Percentiles rank a stretch among this genome's conserved stretches.
These are phyloP conservation scores for Argyresthia goedartella DNA, from an alignment of 2,888 invertebrate species.

Conservation along the genomic window DNA sequence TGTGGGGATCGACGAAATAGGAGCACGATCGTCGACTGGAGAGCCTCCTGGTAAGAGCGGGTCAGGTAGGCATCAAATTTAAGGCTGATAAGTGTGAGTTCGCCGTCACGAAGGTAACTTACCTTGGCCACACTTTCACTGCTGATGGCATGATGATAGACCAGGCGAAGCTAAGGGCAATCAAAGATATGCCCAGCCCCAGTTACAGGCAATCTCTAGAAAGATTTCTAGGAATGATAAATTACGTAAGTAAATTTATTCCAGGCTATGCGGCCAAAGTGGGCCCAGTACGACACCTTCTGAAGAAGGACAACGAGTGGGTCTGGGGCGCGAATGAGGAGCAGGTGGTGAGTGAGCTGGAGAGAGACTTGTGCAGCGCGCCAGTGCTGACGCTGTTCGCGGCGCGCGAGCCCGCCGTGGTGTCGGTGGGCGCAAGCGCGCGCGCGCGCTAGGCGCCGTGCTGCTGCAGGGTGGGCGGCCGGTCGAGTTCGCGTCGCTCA, in stretches of 20 bases:
- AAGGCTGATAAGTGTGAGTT: conserved; percentile 12
- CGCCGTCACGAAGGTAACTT: neutral
- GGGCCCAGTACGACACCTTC: neutral
- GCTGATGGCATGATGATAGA: neutral
- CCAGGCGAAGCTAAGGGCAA: neutral
- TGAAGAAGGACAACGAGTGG: conserved; percentile 2
- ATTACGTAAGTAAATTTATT: conserved; percentile 12
- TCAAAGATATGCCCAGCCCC: neutral
- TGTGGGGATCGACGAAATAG: conserved; percentile 10
- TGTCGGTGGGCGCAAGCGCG: conserved; percentile 16
- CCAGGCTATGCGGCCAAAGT: conserved; percentile 9
- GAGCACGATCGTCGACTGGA: conserved; percentile 15
- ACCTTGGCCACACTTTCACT: conserved; percentile 1
- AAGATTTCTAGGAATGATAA: neutral
- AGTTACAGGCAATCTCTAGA: neutral
- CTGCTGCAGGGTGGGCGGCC: conserved; percentile 15
- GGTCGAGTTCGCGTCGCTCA: neutral
- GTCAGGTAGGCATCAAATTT: conserved; percentile 14
- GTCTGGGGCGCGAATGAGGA: neutral
- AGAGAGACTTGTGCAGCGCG: conserved; percentile 6
- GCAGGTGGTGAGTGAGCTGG: conserved; percentile 7
- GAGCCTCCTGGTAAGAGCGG: conserved; percentile 10
- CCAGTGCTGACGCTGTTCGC: conserved; percentile 11
- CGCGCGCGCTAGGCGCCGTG: conserved; percentile 14
- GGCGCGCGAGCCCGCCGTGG: conserved; percentile 7